These are phyloP conservation scores for Platyrinchus mystaceus DNA, from an alignment of 2,797 vertebrate genomes.

Conservation along the genomic window DNA sequence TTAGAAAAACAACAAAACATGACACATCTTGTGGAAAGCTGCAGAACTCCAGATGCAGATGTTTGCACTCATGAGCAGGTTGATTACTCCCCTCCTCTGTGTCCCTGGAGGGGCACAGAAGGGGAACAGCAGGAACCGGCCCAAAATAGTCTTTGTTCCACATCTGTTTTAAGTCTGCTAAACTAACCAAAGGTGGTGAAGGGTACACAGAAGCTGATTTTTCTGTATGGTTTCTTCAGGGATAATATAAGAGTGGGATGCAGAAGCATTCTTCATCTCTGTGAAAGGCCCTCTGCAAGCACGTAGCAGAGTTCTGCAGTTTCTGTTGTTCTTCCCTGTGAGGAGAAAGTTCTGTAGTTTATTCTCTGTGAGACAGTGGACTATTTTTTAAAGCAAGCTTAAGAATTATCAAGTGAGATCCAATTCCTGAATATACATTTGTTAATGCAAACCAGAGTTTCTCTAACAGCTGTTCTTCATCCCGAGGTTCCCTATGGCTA, in stretches of 20 bases:
- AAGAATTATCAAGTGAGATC: neutral
- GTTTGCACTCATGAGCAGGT: neutral
- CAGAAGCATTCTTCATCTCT: neutral
- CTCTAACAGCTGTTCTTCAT: neutral
- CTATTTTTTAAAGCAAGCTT: neutral
- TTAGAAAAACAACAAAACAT: neutral
- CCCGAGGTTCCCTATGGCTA: neutral
- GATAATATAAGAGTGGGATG: neutral
- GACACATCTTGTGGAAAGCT: neutral
- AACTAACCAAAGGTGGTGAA: neutral
- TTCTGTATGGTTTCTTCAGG: neutral
- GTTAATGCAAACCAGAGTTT: neutral
- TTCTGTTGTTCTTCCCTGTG: neutral
- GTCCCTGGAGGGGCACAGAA: neutral
- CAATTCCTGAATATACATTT: neutral
- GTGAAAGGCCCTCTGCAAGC: neutral
- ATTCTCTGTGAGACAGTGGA: neutral
- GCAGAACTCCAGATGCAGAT: neutral
- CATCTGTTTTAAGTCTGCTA: neutral
- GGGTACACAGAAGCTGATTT: neutral
- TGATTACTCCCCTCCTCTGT: neutral
- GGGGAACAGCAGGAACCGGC: neutral
- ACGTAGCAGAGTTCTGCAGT: neutral
- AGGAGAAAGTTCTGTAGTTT: neutral
- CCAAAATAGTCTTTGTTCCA: neutral